These are phyloP conservation scores for Trochalopteron elliotii DNA, from an alignment of 2,113 vertebrate species.

Conservation along the genomic window DNA sequence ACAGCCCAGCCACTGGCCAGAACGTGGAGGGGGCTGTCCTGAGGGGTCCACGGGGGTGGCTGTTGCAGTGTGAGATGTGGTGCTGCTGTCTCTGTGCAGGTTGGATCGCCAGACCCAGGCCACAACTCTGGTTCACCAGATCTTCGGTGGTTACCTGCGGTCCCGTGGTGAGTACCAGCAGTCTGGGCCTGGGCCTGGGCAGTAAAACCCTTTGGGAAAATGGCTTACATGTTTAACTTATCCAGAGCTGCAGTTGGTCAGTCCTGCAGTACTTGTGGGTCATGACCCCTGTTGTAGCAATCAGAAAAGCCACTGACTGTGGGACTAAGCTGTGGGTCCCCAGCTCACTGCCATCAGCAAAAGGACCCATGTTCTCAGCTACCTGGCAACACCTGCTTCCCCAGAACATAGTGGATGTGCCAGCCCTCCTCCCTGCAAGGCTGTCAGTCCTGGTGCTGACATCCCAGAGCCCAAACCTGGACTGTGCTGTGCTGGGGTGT, in stretches of 20 bases:
- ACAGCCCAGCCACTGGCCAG: accelerated
- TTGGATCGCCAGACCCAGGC: constrained; percentile 93
- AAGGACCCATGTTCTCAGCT: background rate
- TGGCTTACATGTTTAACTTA: accelerated
- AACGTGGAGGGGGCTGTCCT: accelerated
- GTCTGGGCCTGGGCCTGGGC: background rate
- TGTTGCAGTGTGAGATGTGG: background rate
- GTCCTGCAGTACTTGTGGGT: background rate
- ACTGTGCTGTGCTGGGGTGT: background rate
- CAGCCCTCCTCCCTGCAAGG: background rate
- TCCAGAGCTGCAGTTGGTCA: background rate
- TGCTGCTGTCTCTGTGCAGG: constrained; percentile 61
- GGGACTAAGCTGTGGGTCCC: background rate
- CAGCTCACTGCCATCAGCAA: background rate
- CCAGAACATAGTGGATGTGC: background rate
- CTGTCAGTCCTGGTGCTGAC: background rate
- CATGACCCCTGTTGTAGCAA: background rate
- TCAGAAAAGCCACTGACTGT: background rate
- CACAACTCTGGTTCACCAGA: constrained; percentile 93
- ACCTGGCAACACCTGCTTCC: accelerated
- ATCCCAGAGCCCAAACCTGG: accelerated
- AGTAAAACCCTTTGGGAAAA: background rate
- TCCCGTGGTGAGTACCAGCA: constrained; percentile 82
- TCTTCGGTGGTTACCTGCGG: constrained; percentile 94
- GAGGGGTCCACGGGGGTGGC: accelerated